Evolutionary conservation across 2,888 invertebrate species (phyloP).

Genomic region (Andrena flavipes): DNA sequence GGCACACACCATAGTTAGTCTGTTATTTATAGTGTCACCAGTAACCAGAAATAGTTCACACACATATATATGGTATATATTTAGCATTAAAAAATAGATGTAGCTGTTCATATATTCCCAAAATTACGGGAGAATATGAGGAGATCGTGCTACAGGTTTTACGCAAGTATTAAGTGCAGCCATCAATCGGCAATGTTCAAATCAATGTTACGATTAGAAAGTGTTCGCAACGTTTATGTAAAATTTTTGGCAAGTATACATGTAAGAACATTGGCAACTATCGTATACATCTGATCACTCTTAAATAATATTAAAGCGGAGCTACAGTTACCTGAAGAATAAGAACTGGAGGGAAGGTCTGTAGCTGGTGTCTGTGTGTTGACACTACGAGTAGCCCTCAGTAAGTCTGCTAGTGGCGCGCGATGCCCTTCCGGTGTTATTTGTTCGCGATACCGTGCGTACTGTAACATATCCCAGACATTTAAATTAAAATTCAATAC

Average conservation of each 20-base stretch:
- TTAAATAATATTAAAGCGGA: background rate
- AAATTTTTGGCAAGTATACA: conserved; percentile 7
- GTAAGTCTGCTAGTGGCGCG: conserved; percentile 92
- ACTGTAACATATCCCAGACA: conserved; percentile 69
- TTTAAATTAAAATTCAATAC: conserved; percentile 12
- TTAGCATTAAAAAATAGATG: conserved; percentile 4
- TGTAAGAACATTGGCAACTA: conserved; percentile 31
- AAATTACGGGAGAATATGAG: conserved; percentile 13
- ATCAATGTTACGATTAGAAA: conserved; percentile 27
- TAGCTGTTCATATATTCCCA: conserved; percentile 4
- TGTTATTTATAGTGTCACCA: conserved; percentile 68
- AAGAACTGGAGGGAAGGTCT: conserved; percentile 88
- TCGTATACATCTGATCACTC: conserved; percentile 9
- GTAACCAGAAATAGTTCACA: conserved; percentile 58
- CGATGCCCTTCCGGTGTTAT: conserved; percentile 94
- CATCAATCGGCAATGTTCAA: conserved; percentile 25
- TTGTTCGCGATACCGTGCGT: conserved; percentile 85
- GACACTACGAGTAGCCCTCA: conserved; percentile 90
- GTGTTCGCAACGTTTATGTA: conserved; percentile 18
- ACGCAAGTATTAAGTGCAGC: conserved; percentile 20
- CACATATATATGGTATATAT: conserved; percentile 26
- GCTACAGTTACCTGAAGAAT: conserved; percentile 88
- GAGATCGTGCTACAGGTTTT: background rate
- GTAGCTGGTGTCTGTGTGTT: conserved; percentile 94
- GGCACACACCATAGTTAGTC: conserved; percentile 78